phyloP scores from a whole-genome alignment of 2,797 vertebrate genomes.

The Cirrhinus molitorella region DNA sequence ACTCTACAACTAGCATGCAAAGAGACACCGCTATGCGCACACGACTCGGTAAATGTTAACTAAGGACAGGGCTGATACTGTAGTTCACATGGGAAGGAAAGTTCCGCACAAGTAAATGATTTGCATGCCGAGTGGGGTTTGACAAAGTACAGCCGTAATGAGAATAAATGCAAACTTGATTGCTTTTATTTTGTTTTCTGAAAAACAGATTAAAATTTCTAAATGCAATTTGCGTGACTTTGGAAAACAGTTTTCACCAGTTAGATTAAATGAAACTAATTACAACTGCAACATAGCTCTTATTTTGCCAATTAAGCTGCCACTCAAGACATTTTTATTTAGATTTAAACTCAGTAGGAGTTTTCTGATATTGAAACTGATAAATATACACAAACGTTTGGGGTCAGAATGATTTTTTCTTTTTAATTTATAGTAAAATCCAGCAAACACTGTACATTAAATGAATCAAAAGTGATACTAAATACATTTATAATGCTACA shows the following conservation, averaged over 20 bases:
- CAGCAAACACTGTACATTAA: not conserved
- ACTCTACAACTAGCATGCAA: slow-evolving; percentile 21
- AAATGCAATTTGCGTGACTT: not conserved
- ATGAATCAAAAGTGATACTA: not conserved
- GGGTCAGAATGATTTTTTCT: not conserved
- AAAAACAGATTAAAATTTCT: not conserved
- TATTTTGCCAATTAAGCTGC: slow-evolving; percentile 4
- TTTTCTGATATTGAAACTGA: slow-evolving; percentile 4
- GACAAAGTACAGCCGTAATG: not conserved
- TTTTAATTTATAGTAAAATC: not conserved
- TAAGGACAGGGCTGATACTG: not conserved
- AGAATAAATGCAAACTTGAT: not conserved
- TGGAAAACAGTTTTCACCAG: slow-evolving; percentile 11
- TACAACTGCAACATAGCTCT: not conserved
- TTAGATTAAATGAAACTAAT: not conserved
- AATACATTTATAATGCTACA: not conserved
- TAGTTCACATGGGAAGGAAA: not conserved
- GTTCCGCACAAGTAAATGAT: not conserved
- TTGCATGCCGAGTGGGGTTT: not conserved
- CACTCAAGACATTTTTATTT: not conserved
- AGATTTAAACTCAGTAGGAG: not conserved
- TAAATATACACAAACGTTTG: not conserved
- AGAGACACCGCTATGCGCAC: not conserved
- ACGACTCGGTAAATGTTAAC: not conserved
- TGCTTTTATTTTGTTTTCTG: not conserved